Conservation (phyloP, 2,113 vertebrate species). For the Burhinus oedicnemus region DNA sequence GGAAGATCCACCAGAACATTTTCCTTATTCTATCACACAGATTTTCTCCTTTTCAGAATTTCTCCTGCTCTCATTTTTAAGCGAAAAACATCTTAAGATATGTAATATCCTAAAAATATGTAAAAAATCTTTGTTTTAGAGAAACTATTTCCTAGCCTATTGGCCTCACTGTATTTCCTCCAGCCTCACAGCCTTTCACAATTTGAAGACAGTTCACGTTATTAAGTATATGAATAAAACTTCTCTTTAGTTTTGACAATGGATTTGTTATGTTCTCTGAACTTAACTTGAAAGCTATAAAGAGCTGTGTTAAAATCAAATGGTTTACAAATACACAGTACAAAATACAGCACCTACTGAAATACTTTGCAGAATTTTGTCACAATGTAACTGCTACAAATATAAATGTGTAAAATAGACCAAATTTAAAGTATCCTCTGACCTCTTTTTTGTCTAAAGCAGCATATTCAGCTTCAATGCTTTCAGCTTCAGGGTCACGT, state of each 20-base stretch:
- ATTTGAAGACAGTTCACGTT: not conserved
- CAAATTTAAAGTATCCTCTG: conserved; percentile 5
- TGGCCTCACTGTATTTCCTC: not conserved
- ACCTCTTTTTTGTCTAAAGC: conserved; percentile 97
- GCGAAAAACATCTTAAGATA: not conserved
- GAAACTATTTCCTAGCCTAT: not conserved
- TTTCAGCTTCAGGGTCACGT: conserved; percentile 91
- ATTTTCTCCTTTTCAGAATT: not conserved
- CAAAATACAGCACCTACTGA: not conserved
- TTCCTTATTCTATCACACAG: not conserved
- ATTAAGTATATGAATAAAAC: not conserved
- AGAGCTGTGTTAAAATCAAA: not conserved
- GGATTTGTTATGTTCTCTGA: not conserved
- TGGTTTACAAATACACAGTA: not conserved
- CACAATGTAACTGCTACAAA: not conserved
- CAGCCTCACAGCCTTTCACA: not conserved
- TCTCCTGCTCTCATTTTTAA: not conserved
- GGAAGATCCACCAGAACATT: not conserved
- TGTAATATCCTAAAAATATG: no score
- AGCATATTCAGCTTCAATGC: conserved; percentile 95
- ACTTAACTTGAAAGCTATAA: not conserved
- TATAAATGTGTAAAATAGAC: not conserved
- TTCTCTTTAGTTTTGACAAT: not conserved
- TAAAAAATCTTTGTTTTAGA: not conserved
- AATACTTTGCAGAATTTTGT: not conserved